These are phyloP conservation scores for Acleris emargana DNA, from an alignment of 2,888 invertebrate species.

Conservation along the genomic window DNA sequence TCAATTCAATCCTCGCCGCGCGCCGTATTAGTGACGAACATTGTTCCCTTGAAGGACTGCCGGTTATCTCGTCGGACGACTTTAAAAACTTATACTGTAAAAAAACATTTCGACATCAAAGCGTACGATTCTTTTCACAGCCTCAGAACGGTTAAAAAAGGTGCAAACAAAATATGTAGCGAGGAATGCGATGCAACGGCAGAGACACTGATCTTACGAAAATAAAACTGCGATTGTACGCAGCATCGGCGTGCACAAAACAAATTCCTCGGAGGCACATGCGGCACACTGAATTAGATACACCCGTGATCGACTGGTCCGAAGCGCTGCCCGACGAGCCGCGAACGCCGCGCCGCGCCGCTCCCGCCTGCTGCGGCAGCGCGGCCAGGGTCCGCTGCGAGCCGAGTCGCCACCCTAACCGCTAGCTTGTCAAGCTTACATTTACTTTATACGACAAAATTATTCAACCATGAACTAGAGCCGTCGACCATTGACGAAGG, in stretches of 20 bases:
- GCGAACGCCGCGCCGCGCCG: slow-evolving; percentile 55
- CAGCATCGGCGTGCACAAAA: slow-evolving; percentile 72
- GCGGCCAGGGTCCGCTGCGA: neutral
- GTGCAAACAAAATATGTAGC: slow-evolving; percentile 63
- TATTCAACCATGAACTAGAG: slow-evolving; percentile 14
- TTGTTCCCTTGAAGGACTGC: slow-evolving; percentile 40
- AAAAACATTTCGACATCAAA: slow-evolving; percentile 55
- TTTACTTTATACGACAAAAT: slow-evolving; percentile 13
- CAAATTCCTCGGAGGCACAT: slow-evolving; percentile 77
- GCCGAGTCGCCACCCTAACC: slow-evolving; percentile 10
- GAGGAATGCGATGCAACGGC: slow-evolving; percentile 64
- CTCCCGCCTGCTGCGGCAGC: slow-evolving; percentile 32
- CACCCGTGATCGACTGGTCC: slow-evolving; percentile 73
- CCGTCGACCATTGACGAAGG: slow-evolving; percentile 7
- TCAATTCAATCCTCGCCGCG: slow-evolving; percentile 43
- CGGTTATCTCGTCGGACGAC: slow-evolving; percentile 29
- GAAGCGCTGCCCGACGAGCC: slow-evolving; percentile 60
- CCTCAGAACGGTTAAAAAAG: slow-evolving; percentile 55
- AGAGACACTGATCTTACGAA: slow-evolving; percentile 69
- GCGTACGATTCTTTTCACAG: slow-evolving; percentile 50
- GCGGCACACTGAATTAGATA: slow-evolving; percentile 77
- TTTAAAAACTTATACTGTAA: slow-evolving; percentile 26
- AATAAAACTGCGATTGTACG: slow-evolving; percentile 75
- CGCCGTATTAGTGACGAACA: slow-evolving; percentile 28
- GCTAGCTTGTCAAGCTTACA: slow-evolving; percentile 9